These are phyloP conservation scores for Istiophorus platypterus DNA, from an alignment of 2,113 vertebrate genomes.

Conservation along the genomic window DNA sequence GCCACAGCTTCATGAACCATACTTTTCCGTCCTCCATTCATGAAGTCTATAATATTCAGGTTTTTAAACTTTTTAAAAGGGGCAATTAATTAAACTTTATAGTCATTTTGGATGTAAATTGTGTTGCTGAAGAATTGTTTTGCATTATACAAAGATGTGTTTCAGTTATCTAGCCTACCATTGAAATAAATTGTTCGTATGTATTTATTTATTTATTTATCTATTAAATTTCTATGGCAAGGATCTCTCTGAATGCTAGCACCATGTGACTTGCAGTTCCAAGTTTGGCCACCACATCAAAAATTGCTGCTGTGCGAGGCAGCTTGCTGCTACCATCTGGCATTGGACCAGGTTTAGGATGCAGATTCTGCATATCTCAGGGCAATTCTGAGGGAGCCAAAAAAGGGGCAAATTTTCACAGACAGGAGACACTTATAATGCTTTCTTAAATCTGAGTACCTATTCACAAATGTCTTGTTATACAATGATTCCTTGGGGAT, in stretches of 20 bases:
- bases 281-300: not conserved
- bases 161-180: not conserved
- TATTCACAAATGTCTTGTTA: conserved; percentile 8
- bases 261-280: conserved; percentile 18
- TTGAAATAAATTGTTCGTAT: not conserved
- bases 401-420: not conserved
- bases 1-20: not conserved
- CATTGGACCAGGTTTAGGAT: too few species aligned
- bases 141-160: too few species aligned
- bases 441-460: not conserved
- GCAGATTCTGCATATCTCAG: not conserved
- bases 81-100: too few species aligned
- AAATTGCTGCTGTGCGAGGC: not conserved
- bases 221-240: not conserved
- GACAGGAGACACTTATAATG: not conserved
- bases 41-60: too few species aligned
- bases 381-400: not conserved
- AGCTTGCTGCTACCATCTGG: not conserved
- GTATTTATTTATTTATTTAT: not conserved
- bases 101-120: not conserved
- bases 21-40: too few species aligned
- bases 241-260: not conserved
- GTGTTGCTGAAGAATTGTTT: not conserved
- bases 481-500: not conserved
- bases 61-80: too few species aligned